These are phyloP conservation scores for Fissipunctia ypsillon DNA, from an alignment of 2,888 invertebrate species.

Conservation along the genomic window DNA sequence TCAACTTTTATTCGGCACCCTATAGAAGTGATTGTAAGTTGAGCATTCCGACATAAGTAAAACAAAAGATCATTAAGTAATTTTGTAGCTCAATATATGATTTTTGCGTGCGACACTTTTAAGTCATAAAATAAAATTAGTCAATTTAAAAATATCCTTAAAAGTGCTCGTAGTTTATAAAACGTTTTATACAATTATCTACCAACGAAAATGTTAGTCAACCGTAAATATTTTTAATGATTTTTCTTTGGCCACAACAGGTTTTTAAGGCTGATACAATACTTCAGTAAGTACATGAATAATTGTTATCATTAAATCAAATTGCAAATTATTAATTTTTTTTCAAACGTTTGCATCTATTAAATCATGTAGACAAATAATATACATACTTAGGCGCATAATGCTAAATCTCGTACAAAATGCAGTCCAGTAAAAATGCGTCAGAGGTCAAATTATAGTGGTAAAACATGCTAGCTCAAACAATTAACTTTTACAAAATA, in stretches of 20 bases:
- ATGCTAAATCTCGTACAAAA: conserved; percentile 19
- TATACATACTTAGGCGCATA: neutral
- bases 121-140: neutral
- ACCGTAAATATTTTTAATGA: conserved; percentile 21
- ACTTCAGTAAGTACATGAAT: conserved; percentile 28
- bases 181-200: conserved; percentile 19
- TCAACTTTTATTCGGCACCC: neutral
- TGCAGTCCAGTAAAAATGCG: neutral
- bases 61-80: neutral
- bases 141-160: conserved; percentile 32
- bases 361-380: conserved; percentile 15
- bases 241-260: conserved; percentile 16
- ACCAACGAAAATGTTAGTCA: conserved; percentile 7
- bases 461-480: conserved; percentile 25
- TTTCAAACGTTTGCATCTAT: conserved; percentile 23
- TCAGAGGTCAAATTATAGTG: neutral
- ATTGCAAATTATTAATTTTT: conserved; percentile 15
- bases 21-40: neutral
- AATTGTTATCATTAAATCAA: conserved; percentile 39
- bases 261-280: conserved; percentile 57
- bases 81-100: conserved; percentile 4
- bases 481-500: conserved; percentile 11
- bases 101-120: neutral
- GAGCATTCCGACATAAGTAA: neutral
- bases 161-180: conserved; percentile 16